Base-by-base conservation (phyloP, 2,888 invertebrate genomes). In the Sphaeridia pumilis region DNA sequence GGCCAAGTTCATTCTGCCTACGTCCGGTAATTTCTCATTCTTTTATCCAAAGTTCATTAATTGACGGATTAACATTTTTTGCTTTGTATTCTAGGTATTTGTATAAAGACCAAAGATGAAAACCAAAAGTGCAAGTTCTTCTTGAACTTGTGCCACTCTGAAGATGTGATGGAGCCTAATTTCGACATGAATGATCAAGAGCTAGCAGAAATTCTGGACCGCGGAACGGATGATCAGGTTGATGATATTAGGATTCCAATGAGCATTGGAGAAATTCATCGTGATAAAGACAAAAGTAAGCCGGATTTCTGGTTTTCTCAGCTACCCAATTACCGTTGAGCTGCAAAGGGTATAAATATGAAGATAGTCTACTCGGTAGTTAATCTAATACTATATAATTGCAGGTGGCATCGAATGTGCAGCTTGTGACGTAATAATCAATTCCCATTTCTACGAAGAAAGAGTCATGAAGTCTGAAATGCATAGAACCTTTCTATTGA, bases 181-280 rank as follows among this genome's bases (percentile, higher is more conserved):
- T 49, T 59, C 10, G 55, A 63, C 34, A 59, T 56, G 21, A 65
- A 72, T 2, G 73, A 74, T 54, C 73, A 73, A 53, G 71, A 73
- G 48, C 59, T 74, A 20, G 60, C 71, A 4, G 64, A 68, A 41
- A 62, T 74, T 17, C 52, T 74, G 28, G 69, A 71, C 31, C 49
- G 54, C 21, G 64, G 60, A 1, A 52, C 45, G 7, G 70, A 70
- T 10, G 69, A 70, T 28, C 71, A 73, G 45, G 68, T 70, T 2
- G 67, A 69, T 20, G 66, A 68, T 35, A 72, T 70, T 58, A 60
- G 72, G 52, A 68, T 75, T 42, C 74, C 75, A 1, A 71, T 75
- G 70, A 73, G 73, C 61, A 68, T 74, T 41, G 74, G 74, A 14
- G 73, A 73, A 48, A 70, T 71, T 10, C 72, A 71, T 60, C 68